Conservation (phyloP, 2,113 vertebrate genomes). For the Percina caprodes region DNA sequence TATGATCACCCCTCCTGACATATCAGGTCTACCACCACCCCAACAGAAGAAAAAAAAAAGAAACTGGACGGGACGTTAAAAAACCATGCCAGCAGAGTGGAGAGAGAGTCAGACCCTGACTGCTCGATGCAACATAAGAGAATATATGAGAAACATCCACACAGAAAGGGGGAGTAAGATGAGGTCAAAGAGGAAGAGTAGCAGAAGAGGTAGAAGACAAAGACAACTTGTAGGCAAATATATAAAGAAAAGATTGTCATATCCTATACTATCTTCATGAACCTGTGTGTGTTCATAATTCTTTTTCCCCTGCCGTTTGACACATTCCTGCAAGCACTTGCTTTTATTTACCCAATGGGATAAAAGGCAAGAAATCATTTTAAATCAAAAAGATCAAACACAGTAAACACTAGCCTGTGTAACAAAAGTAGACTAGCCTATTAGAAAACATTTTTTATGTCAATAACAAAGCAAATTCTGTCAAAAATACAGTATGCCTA, state of each 20-base stretch:
- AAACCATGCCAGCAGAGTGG: conserved; percentile 57
- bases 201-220: conserved; percentile 17
- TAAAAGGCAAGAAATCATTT: conserved; percentile 47
- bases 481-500: conserved; percentile 46
- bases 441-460: conserved; percentile 53
- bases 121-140: conserved; percentile 61
- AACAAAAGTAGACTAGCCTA: conserved; percentile 38
- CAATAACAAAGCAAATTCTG: conserved; percentile 46
- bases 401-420: conserved; percentile 37
- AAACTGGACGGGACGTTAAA: conserved; percentile 68
- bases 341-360: conserved; percentile 55
- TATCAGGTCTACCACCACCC: conserved; percentile 76
- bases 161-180: conserved; percentile 30
- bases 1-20: conserved; percentile 88
- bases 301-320: conserved; percentile 57
- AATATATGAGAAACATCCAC: conserved; percentile 67
- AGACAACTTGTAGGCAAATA: conserved; percentile 27
- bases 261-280: conserved; percentile 24
- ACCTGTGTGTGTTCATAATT: conserved; percentile 55
- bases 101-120: conserved; percentile 52
- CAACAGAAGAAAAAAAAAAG: conserved; percentile 17
- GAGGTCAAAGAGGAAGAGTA: conserved; percentile 29
- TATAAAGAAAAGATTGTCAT: conserved; percentile 48
- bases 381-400: conserved; percentile 48
- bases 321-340: conserved; percentile 37